Conservation (phyloP, 2,797 vertebrate genomes). For the Furcifer pardalis region DNA sequence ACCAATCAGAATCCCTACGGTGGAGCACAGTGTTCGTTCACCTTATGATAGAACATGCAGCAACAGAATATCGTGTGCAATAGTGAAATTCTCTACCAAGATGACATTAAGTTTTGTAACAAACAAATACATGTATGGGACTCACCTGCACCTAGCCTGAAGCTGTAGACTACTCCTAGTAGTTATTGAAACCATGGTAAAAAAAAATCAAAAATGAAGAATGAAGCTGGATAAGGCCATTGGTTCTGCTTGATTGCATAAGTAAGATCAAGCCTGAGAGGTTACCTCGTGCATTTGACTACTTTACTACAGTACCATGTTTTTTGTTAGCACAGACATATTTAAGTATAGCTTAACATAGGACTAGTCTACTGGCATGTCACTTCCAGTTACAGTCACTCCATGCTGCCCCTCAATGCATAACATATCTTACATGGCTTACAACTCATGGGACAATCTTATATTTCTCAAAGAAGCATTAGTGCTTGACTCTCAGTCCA, state of each 20-base stretch:
- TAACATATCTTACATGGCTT: neutral
- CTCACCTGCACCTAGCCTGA: slow-evolving; percentile 10
- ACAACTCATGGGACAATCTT: neutral
- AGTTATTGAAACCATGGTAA: neutral
- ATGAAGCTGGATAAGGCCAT: neutral
- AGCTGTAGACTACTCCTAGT: neutral
- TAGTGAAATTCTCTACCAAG: neutral
- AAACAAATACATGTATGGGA: neutral
- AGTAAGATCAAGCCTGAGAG: neutral
- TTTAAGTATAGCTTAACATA: neutral
- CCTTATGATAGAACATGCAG: neutral
- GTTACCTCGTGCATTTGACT: neutral
- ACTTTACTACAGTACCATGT: neutral
- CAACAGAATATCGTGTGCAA: neutral
- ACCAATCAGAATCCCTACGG: slow-evolving; percentile 76
- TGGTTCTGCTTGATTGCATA: neutral
- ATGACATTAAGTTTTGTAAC: neutral
- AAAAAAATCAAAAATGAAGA: neutral
- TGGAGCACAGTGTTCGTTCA: slow-evolving; percentile 6
- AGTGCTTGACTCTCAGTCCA: neutral
- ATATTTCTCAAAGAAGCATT: neutral
- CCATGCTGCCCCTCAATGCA: neutral
- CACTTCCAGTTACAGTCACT: neutral
- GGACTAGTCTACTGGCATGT: neutral
- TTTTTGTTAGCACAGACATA: neutral